A percentile compares a stretch with the other conserved stretches of the same genome.
Conservation (phyloP, 2,113 vertebrate species). For the Gymnorhina tibicen region DNA sequence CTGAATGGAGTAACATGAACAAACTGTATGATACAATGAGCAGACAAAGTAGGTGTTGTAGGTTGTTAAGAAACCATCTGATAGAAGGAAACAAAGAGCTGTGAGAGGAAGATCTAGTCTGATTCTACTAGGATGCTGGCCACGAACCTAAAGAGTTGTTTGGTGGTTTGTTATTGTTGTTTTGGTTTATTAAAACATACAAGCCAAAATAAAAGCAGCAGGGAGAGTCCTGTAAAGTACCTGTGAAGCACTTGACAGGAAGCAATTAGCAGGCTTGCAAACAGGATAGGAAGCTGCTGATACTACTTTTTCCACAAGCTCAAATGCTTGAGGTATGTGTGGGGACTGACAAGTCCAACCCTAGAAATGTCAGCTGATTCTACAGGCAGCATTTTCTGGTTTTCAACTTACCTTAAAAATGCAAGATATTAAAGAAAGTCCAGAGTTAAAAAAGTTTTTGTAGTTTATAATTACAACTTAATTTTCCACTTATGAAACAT, state of each 20-base stretch:
- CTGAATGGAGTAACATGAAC: background rate
- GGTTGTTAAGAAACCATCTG: background rate
- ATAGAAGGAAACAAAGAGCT: background rate
- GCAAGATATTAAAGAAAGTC: background rate
- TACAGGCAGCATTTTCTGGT: background rate
- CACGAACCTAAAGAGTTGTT: background rate
- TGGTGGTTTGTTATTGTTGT: background rate
- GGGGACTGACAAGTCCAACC: background rate
- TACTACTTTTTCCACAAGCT: background rate
- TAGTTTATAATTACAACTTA: background rate
- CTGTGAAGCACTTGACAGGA: background rate
- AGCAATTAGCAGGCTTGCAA: background rate
- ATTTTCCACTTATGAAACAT: background rate
- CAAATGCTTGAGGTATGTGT: background rate
- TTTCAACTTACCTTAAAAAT: background rate
- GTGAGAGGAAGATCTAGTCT: background rate
- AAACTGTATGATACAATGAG: background rate
- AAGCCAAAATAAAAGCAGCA: background rate
- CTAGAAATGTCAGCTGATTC: background rate
- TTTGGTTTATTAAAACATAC: background rate
- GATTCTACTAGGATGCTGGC: fast-evolving
- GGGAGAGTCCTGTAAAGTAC: background rate
- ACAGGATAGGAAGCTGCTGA: background rate
- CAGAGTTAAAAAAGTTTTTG: background rate
- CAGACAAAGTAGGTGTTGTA: background rate